A percentile compares a stretch with the other conserved stretches of the same genome.
phyloP scores from a whole-genome alignment of 1,140 invertebrate genomes.

The Aphelinus certus region DNA sequence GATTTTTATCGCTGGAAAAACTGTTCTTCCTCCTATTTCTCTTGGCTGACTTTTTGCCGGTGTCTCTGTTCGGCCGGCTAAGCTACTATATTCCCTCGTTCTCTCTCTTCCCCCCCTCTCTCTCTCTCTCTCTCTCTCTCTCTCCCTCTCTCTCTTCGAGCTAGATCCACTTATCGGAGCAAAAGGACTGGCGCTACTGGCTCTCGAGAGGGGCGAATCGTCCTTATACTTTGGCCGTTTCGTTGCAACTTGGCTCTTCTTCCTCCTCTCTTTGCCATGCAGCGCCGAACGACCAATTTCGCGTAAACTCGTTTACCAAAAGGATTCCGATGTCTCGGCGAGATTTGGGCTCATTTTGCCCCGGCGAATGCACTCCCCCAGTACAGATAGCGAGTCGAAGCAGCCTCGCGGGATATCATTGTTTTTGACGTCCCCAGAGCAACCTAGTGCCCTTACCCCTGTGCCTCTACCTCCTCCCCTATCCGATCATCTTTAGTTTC shows the following conservation, averaged over 20 bases:
- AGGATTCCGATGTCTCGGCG: slow-evolving; percentile 34
- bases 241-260: slow-evolving; percentile 33
- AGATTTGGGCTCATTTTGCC: slow-evolving; percentile 33
- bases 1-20: slow-evolving; percentile 34
- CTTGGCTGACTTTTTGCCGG: slow-evolving; percentile 9
- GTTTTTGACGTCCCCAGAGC: slow-evolving; percentile 15
- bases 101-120: neutral
- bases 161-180: slow-evolving; percentile 2
- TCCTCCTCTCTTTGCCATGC: slow-evolving; percentile 35
- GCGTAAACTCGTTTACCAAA: slow-evolving; percentile 39
- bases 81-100: slow-evolving; percentile 19
- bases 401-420: slow-evolving; percentile 14
- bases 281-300: slow-evolving; percentile 39
- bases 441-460: too few relatives aligned
- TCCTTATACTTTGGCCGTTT: slow-evolving; percentile 36
- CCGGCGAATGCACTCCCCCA: slow-evolving; percentile 6
- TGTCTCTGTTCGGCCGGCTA: neutral
- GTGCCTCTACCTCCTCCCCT: too few relatives aligned
- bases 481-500: too few relatives aligned
- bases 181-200: neutral
- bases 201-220: slow-evolving; percentile 9
- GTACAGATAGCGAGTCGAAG: slow-evolving; percentile 10
- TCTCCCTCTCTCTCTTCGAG: too few relatives aligned
- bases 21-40: slow-evolving; percentile 27
- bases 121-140: neutral